A percentile compares a stretch with the other conserved stretches of the same genome.
Evolutionary conservation across 2,888 invertebrate species (phyloP).

Genomic region (Sarcophaga carnaria): DNA sequence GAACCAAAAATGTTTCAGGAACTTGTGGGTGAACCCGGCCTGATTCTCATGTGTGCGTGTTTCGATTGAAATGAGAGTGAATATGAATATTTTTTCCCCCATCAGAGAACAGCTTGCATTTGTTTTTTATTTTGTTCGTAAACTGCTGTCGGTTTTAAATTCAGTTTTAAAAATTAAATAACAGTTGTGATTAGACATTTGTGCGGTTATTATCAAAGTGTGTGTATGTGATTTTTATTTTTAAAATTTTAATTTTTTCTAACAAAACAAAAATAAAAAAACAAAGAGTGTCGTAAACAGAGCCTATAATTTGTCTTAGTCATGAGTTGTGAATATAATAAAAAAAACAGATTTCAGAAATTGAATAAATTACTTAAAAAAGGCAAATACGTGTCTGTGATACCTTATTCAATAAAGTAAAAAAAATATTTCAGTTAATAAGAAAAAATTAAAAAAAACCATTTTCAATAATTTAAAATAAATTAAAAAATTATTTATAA

Average conservation of each 20-base stretch:
- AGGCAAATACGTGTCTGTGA: too few species aligned
- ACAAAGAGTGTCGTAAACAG: not conserved
- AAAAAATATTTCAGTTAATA: too few species aligned
- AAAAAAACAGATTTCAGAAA: too few species aligned
- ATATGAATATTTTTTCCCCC: constrained; percentile 20
- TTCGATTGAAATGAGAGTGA: constrained; percentile 50
- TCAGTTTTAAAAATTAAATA: constrained; percentile 31
- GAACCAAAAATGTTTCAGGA: too few species aligned
- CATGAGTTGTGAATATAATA: too few species aligned
- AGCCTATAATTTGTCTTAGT: not conserved
- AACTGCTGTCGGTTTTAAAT: constrained; percentile 30
- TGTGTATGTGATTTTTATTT: not conserved
- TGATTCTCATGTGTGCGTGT: constrained; percentile 6
- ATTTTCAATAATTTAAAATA: too few species aligned
- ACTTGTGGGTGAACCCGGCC: too few species aligned
- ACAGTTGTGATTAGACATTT: constrained; percentile 55
- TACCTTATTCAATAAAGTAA: too few species aligned
- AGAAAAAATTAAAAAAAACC: too few species aligned
- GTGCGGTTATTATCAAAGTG: constrained; percentile 41
- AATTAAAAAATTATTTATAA: too few species aligned
- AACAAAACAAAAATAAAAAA: not conserved
- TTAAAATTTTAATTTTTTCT: not conserved
- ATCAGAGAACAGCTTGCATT: constrained; percentile 30
- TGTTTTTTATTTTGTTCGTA: not conserved
- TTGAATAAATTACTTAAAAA: too few species aligned